Base-by-base conservation (phyloP, 2,113 vertebrate genomes). In the Serilophus lunatus region DNA sequence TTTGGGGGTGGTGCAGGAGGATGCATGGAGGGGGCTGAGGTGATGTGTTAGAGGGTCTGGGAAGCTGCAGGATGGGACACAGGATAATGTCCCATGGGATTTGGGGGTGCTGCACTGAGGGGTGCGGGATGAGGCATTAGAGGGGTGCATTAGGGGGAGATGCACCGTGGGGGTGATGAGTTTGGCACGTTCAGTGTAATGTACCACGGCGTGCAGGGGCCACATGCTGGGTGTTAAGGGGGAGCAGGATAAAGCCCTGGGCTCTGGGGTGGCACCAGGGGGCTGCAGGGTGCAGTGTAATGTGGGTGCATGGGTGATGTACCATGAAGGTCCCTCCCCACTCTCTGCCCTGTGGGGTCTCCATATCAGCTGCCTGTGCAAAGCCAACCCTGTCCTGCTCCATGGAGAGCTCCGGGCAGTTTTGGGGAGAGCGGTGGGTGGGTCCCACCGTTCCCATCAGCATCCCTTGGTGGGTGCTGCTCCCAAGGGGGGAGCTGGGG, bases 181-280 rank as follows among this genome's bases (percentile, higher is more conserved):
- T n/a, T 83, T 60, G 19, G 59, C 44, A 23, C 38, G 10, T 19
- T 47, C 18, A 31, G 16, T 35, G n/a, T 44, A 9, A 33, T 4
- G 26, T 33, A 24, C 49, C 3, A 3, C 6, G 36, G 40, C 18
- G 40, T 13, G 47, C 38, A 35, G 50, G 19, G 23, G 49, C 35
- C 50, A 17, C 4, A 5, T 4, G 1, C 8, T 31, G 10, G 3
- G 40, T 29, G 49, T 23, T 5, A 54, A n/a, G 6, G 28, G 1
- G 31, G 33, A 50, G 53, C 38, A 20, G 49, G 28, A 31, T 38
- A n/a, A 47, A 29, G n/a, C 14, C 8, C 36, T 7, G 18, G 19
- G 26, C 19, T 8, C 4, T n/a, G 38, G 77, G 26, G 16, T 22
- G 13, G 45, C 51, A 45, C 13, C 5, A 2, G 51, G 50, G 50